Evolutionary conservation across 2,888 invertebrate genomes (phyloP).

Genomic region (Aromia moschata): DNA sequence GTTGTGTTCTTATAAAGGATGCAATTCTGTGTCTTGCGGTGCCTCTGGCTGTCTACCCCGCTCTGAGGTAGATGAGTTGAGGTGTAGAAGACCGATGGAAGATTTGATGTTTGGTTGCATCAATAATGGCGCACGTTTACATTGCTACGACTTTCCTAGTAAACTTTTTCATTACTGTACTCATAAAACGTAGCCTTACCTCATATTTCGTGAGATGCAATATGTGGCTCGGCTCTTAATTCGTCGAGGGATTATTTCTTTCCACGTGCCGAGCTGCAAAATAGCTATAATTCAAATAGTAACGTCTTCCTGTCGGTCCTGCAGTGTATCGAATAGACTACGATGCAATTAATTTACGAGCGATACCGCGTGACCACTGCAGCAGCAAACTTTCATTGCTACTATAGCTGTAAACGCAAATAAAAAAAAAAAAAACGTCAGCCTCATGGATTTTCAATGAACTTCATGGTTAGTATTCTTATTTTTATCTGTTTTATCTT

Average conservation of each 20-base stretch:
- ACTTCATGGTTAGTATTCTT: slow-evolving; percentile 53
- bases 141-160: slow-evolving; percentile 6
- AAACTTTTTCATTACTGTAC: background rate
- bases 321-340: slow-evolving; percentile 46
- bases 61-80: slow-evolving; percentile 55
- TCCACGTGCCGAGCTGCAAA: slow-evolving; percentile 45
- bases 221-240: slow-evolving; percentile 37
- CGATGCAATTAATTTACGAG: slow-evolving; percentile 29
- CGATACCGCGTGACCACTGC: slow-evolving; percentile 50
- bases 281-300: slow-evolving; percentile 56
- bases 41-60: slow-evolving; percentile 62
- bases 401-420: slow-evolving; percentile 53
- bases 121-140: slow-evolving; percentile 56
- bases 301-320: slow-evolving; percentile 57
- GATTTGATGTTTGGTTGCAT: slow-evolving; percentile 55
- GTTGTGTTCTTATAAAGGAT: slow-evolving; percentile 59
- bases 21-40: slow-evolving; percentile 63
- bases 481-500: slow-evolving; percentile 32
- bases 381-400: slow-evolving; percentile 53
- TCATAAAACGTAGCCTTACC: background rate
- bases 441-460: slow-evolving; percentile 43
- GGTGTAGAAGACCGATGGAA: slow-evolving; percentile 62
- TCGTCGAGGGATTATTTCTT: slow-evolving; percentile 37
- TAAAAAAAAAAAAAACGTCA: slow-evolving; percentile 43
- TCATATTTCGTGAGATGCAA: slow-evolving; percentile 8